Conservation (phyloP, 1,140 invertebrate genomes). For the Trialeurodes vaporariorum region DNA sequence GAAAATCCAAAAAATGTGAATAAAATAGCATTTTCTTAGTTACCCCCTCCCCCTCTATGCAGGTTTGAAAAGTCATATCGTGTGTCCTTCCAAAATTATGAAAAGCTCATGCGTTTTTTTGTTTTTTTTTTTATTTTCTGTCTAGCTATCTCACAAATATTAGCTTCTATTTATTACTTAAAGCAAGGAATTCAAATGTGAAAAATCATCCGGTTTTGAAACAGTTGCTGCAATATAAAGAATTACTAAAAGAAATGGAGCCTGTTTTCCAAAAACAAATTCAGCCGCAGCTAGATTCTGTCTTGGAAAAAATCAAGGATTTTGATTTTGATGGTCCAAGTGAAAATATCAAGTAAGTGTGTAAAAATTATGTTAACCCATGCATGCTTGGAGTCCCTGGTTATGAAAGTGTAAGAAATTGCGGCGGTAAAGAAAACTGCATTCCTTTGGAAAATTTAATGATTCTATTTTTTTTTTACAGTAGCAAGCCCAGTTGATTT, state of each 20-base stretch:
- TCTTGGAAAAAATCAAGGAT: constrained; percentile 4
- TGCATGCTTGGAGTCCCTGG: neutral
- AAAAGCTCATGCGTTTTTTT: too few relatives aligned
- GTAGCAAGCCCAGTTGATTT: too few relatives aligned
- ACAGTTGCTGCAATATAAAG: constrained; percentile 62
- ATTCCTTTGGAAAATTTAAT: too few relatives aligned
- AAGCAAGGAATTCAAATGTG: constrained; percentile 52
- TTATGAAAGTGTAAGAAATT: too few relatives aligned
- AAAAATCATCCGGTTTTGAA: constrained; percentile 77
- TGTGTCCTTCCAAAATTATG: too few relatives aligned
- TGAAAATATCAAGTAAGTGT: neutral
- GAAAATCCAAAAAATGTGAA: too few relatives aligned
- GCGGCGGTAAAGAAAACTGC: too few relatives aligned
- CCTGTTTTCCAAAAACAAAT: constrained; percentile 6
- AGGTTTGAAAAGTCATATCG: too few relatives aligned
- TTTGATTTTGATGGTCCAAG: neutral
- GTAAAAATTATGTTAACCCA: neutral
- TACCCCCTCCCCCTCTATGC: too few relatives aligned
- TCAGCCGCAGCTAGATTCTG: constrained; percentile 2
- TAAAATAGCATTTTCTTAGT: too few relatives aligned
- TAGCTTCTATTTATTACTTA: constrained; percentile 72
- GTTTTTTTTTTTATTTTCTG: constrained; percentile 22
- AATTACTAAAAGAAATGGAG: constrained; percentile 50
- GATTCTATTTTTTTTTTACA: too few relatives aligned
- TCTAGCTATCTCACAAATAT: constrained; percentile 72